phyloP scores from a whole-genome alignment of 2,113 vertebrate genomes.

The Dipodomys spectabilis region DNA sequence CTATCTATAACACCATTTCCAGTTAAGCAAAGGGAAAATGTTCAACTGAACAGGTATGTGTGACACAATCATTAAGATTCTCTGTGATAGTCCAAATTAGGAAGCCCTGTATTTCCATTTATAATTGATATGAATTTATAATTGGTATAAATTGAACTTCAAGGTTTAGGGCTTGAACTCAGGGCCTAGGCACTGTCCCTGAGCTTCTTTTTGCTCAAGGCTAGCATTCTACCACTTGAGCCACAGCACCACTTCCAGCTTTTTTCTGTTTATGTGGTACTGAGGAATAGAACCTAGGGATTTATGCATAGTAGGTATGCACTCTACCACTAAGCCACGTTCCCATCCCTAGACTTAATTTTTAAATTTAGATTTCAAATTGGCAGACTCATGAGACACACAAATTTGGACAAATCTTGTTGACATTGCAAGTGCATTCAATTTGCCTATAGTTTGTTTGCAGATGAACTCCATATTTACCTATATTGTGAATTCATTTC shows the following conservation, averaged over 20 bases:
- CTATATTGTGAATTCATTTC: not conserved
- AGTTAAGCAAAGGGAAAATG: not conserved
- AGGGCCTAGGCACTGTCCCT: too few species aligned
- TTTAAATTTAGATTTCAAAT: not conserved
- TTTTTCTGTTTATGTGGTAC: too few species aligned
- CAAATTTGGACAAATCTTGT: not conserved
- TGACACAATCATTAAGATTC: slow-evolving; percentile 12
- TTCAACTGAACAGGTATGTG: not conserved
- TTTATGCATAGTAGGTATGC: too few species aligned
- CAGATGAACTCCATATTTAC: not conserved
- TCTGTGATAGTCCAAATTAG: slow-evolving; percentile 15
- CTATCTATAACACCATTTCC: not conserved
- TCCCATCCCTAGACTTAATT: too few species aligned
- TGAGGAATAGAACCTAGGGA: too few species aligned
- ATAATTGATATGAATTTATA: too few species aligned
- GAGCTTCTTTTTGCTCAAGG: too few species aligned
- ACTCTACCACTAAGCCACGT: too few species aligned
- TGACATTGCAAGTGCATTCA: not conserved
- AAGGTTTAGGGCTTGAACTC: too few species aligned
- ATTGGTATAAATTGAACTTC: too few species aligned
- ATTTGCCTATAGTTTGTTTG: not conserved
- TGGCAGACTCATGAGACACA: not conserved
- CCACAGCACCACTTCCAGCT: too few species aligned
- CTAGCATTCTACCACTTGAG: too few species aligned
- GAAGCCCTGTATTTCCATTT: not conserved